Evolutionary conservation across 2,113 vertebrate genomes (phyloP), one percentile per base, ranked within the genome.

Genomic region (Saccopteryx bilineata): DNA sequence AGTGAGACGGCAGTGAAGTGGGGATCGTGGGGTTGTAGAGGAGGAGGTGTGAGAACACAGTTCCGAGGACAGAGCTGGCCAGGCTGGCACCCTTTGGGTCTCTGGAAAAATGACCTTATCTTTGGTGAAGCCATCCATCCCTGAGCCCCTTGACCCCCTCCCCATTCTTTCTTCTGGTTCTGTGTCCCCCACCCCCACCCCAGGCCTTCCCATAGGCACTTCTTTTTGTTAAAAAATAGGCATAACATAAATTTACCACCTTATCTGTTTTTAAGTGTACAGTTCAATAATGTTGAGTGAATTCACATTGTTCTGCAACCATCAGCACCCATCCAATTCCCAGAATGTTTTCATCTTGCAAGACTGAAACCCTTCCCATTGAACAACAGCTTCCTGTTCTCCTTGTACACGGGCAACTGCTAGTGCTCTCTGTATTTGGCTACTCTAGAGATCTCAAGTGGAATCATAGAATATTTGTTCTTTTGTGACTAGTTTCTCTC

Each of bases 231-330:
- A 26, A 69, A 58, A 66, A 80, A 89, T 13, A 50, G 24, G 39
- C 46, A 4, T 26, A 24, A 52, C 56, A 33, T 26, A 68, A 63
- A 52, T 52, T 46, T 19, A n/a, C 9, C 46, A 39, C 3, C 23
- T 58, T 11, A n/a, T 13, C 21, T 52, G 31, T 17, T 61, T 52
- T 63, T 8, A 26, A 80, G 17, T 7, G 8, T 11, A 31, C 2
- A 46, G 15, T 23, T 56, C 48, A 23, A 11, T 23, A 17, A 26
- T 1, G 48, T n/a, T 6, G 60, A 31, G 50, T 15, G 23, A 28
- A 13, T 28, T 2, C 2, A 18, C 9, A 5, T 3, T 0, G 9
- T 0, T 19, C 3, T 21, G n/a, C 18, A 4, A 31, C 21, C 39
- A 2, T 50, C 23, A 28, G 39, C 19, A 1, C 39, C 39, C 72